Evolutionary conservation across 35 echinoderm and acorn worm genomes (phyloP).

Genomic region (Patiria miniata): DNA sequence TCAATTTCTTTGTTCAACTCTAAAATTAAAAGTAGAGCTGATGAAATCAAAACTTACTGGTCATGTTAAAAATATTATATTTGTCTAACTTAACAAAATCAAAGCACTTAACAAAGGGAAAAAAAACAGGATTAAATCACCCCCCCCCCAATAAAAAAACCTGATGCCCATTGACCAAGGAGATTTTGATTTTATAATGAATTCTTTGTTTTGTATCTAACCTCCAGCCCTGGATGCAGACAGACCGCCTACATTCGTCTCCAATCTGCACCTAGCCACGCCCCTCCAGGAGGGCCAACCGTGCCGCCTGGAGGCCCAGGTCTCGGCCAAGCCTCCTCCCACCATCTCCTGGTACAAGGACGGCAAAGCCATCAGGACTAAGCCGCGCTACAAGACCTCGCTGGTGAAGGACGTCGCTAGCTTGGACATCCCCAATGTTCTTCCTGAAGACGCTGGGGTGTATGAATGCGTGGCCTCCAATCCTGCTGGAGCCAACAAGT

Average conservation of each 20-base stretch:
- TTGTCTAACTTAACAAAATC: no score
- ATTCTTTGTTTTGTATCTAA: no score
- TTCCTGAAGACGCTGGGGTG: conserved; percentile 68
- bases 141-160: no score
- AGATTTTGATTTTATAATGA: no score
- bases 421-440: conserved; percentile 50
- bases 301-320: conserved; percentile 58
- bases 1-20: no score
- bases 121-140: no score
- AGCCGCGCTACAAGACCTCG: conserved; percentile 42
- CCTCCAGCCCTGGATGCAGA: conserved; percentile 8
- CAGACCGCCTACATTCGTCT: conserved; percentile 28
- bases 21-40: no score
- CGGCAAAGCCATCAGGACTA: conserved; percentile 56
- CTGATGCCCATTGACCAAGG: no score
- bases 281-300: conserved; percentile 58
- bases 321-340: conserved; percentile 59
- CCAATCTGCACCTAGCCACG: conserved; percentile 32
- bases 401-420: conserved; percentile 53
- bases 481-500: conserved; percentile 50
- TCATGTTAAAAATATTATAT: no score
- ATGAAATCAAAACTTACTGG: no score
- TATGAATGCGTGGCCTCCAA: conserved; percentile 74
- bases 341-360: conserved; percentile 77
- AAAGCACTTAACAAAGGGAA: no score